Percentiles rank a stretch among this genome's conserved stretches.
Conservation (phyloP, 2,113 vertebrate genomes). For the Pterocles gutturalis region DNA sequence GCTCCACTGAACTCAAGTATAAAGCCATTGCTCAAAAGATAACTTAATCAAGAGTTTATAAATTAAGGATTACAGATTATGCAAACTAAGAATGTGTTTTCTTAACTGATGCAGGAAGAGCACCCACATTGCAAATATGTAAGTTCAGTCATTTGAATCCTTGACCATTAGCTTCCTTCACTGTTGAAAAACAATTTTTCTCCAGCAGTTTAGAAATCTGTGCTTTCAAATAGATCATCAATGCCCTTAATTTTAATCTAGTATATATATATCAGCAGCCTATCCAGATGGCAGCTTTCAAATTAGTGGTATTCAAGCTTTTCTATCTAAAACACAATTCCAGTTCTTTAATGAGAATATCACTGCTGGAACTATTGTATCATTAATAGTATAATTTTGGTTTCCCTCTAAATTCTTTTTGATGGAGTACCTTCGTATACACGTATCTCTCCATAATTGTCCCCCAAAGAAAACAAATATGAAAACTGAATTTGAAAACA, state of each 20-base stretch:
- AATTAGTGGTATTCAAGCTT: neutral
- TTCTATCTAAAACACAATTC: neutral
- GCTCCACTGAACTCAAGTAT: neutral
- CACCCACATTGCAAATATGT: neutral
- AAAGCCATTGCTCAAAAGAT: neutral
- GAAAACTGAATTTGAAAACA: neutral
- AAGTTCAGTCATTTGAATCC: neutral
- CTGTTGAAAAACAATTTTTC: neutral
- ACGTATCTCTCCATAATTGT: neutral
- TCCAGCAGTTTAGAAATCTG: neutral
- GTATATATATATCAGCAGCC: neutral
- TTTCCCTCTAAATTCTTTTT: neutral
- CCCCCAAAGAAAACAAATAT: neutral
- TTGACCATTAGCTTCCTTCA: neutral
- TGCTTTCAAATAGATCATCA: neutral
- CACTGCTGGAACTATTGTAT: neutral
- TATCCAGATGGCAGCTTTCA: neutral
- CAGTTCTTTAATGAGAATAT: neutral
- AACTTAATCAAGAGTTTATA: neutral
- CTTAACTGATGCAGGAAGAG: neutral
- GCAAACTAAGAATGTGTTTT: neutral
- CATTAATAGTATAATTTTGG: neutral
- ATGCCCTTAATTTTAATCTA: neutral
- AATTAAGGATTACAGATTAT: neutral
- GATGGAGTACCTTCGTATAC: neutral